These are phyloP conservation scores for Sebastes baramenuke DNA, from an alignment of 2,797 vertebrate species.

Conservation along the genomic window DNA sequence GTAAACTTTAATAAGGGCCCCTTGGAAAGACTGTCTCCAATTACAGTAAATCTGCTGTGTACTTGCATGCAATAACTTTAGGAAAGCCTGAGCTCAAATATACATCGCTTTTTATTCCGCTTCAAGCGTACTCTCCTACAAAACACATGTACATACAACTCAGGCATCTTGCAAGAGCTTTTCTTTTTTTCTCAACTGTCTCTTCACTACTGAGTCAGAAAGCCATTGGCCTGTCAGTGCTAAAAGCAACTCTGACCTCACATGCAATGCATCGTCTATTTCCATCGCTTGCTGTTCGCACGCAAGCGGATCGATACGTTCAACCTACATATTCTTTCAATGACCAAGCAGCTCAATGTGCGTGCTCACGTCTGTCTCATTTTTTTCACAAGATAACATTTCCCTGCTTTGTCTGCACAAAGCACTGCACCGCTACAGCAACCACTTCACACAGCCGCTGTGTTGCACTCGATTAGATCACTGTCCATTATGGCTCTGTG, in stretches of 20 bases:
- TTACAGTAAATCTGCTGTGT: not conserved
- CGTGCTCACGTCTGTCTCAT: not conserved
- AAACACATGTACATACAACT: not conserved
- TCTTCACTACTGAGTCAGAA: conserved; percentile 7
- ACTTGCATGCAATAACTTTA: not conserved
- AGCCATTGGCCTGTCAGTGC: not conserved
- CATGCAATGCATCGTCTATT: not conserved
- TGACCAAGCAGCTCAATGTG: not conserved
- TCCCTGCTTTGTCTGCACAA: not conserved
- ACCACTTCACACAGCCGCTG: conserved; percentile 8
- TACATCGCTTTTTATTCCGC: not conserved
- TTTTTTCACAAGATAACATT: not conserved
- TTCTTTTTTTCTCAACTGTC: not conserved
- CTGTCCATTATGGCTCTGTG: conserved; percentile 22
- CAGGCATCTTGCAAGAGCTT: not conserved
- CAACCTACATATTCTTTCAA: conserved; percentile 1
- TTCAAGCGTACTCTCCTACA: not conserved
- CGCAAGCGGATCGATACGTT: not conserved
- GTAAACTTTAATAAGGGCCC: not conserved
- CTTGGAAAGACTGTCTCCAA: not conserved
- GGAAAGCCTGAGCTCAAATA: not conserved
- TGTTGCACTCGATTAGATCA: conserved; percentile 44
- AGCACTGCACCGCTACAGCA: not conserved
- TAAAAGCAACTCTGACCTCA: conserved; percentile 14
- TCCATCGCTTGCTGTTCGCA: not conserved